Conservation (phyloP, 2,113 vertebrate species). For the Hippoglossus stenolepis region DNA sequence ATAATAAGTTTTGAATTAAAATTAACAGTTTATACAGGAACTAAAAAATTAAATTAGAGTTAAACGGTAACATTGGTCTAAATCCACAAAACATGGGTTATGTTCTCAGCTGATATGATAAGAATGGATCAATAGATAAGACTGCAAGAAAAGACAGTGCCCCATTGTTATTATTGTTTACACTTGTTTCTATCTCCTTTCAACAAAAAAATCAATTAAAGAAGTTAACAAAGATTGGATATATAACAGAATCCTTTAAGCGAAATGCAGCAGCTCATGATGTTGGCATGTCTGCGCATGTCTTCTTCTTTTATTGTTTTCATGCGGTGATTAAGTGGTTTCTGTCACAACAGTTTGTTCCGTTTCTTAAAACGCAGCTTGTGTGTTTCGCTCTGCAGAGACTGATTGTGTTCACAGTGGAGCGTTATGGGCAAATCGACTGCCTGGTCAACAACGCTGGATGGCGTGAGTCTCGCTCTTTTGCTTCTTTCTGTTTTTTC, state of each 20-base stretch:
- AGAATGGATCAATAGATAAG: neutral
- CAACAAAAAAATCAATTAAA: too few relatives aligned
- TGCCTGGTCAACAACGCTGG: conserved; percentile 90
- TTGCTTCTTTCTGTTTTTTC: neutral
- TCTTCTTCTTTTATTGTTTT: neutral
- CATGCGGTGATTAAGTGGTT: neutral
- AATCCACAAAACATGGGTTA: neutral
- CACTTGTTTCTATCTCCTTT: too few relatives aligned
- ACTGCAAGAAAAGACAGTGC: neutral
- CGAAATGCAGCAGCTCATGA: too few relatives aligned
- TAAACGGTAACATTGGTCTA: neutral
- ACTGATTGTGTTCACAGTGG: conserved; percentile 76
- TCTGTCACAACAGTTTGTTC: neutral
- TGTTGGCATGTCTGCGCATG: neutral
- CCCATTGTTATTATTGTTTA: too few relatives aligned
- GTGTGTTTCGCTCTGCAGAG: conserved; percentile 65
- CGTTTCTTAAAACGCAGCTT: neutral
- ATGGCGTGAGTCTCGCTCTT: conserved; percentile 79
- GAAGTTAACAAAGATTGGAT: too few relatives aligned
- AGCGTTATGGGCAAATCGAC: conserved; percentile 81
- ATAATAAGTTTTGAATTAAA: too few relatives aligned
- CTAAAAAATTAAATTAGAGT: neutral
- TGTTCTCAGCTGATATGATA: neutral
- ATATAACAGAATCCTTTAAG: too few relatives aligned
- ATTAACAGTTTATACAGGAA: neutral